Percentiles rank a stretch among this genome's conserved stretches.
Evolutionary conservation across 2,797 vertebrate species (phyloP).

Genomic region (Pantherophis vulpinus): DNA sequence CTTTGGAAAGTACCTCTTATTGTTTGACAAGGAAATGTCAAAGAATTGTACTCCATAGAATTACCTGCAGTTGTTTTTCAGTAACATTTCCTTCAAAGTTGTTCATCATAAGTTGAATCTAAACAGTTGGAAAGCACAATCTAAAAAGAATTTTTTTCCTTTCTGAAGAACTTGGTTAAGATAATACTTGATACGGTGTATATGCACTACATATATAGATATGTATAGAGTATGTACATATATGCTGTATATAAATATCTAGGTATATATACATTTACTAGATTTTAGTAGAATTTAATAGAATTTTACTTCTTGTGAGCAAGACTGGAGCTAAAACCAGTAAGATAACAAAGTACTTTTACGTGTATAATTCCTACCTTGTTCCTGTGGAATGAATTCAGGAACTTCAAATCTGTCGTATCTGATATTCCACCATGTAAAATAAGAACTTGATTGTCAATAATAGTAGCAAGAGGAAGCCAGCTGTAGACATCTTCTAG

Average conservation of each 20-base stretch:
- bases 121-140: neutral
- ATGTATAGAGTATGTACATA: neutral
- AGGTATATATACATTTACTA: neutral
- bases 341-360: neutral
- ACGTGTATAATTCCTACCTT: constrained; percentile 76
- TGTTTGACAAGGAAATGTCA: neutral
- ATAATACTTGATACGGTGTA: neutral
- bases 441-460: constrained; percentile 89
- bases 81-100: neutral
- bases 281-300: neutral
- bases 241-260: neutral
- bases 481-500: constrained; percentile 90
- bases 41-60: constrained; percentile 8
- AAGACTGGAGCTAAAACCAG: neutral
- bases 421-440: constrained; percentile 94
- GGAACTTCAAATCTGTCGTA: constrained; percentile 85
- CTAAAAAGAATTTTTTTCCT: neutral
- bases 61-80: neutral
- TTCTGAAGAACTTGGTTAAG: neutral
- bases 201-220: neutral
- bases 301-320: neutral
- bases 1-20: neutral
- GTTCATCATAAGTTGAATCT: neutral
- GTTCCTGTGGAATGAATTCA: constrained; percentile 81
- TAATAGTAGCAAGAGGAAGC: constrained; percentile 88